These are phyloP conservation scores for Hydractinia symbiolongicarpus DNA, from an alignment of 30 jellyfish, hydroid and myxozoan genomes.

Conservation along the genomic window DNA sequence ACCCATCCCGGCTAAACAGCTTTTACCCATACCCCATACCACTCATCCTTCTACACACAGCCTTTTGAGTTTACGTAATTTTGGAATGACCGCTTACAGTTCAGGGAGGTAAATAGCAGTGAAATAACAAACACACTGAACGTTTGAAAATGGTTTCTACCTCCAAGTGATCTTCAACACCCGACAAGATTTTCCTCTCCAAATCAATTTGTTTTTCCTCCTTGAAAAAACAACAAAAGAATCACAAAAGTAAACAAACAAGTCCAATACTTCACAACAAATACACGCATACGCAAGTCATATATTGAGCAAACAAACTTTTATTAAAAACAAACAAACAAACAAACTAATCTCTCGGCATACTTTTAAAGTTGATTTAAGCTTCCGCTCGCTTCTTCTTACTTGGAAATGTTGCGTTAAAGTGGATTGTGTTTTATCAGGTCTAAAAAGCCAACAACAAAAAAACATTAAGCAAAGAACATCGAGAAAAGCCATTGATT, in stretches of 20 bases:
- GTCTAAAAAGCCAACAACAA: background rate
- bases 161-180: conserved; percentile 92
- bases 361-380: conserved; percentile 45
- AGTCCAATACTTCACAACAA: background rate
- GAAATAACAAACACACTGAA: too few relatives aligned
- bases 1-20: too few relatives aligned
- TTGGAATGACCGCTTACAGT: too few relatives aligned
- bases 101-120: too few relatives aligned
- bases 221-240: conserved; percentile 32
- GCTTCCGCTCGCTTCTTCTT: conserved; percentile 67
- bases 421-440: conserved; percentile 26
- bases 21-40: too few relatives aligned
- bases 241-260: background rate
- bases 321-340: background rate
- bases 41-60: too few relatives aligned
- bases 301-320: background rate
- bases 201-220: conserved; percentile 30
- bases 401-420: conserved; percentile 75
- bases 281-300: background rate
- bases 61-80: too few relatives aligned
- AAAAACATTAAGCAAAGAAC: background rate
- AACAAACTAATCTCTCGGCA: background rate
- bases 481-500: background rate
- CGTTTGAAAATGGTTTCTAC: conserved; percentile 21
- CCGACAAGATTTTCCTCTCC: conserved; percentile 50